These are phyloP conservation scores for Trichonephila inaurata DNA, from an alignment of 1,140 invertebrate species.

Conservation along the genomic window DNA sequence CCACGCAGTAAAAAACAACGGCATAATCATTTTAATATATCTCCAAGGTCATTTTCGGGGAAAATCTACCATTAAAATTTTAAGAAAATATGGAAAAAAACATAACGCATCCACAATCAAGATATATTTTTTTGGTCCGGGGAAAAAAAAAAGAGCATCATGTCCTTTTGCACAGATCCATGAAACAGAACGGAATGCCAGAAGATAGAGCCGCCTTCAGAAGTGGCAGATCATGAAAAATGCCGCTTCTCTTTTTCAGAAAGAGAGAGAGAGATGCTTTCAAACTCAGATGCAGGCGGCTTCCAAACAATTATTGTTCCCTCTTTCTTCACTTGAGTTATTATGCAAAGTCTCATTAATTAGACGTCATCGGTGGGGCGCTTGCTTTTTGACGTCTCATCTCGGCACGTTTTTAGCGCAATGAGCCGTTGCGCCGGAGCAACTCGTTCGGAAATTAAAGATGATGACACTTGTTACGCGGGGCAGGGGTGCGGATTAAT, in stretches of 20 bases:
- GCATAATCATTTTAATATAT: too few relatives aligned
- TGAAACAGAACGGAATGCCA: too few relatives aligned
- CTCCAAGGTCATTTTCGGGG: too few relatives aligned
- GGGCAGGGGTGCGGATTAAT: constrained; percentile 71
- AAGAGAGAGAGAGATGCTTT: not conserved
- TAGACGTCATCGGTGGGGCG: constrained; percentile 62
- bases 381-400: constrained; percentile 55
- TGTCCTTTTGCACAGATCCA: too few relatives aligned
- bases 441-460: constrained; percentile 73
- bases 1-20: too few relatives aligned
- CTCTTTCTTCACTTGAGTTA: not conserved
- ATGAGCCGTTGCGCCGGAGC: constrained; percentile 27
- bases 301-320: constrained; percentile 52
- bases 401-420: constrained; percentile 68
- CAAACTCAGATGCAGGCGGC: constrained; percentile 49
- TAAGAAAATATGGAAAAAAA: too few relatives aligned
- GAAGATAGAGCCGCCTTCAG: too few relatives aligned
- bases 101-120: too few relatives aligned
- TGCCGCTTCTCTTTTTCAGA: constrained; percentile 45
- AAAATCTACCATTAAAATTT: too few relatives aligned
- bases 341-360: constrained; percentile 64
- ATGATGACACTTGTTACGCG: constrained; percentile 72
- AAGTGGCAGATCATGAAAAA: constrained; percentile 19
- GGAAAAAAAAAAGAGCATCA: too few relatives aligned
- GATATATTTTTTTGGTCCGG: too few relatives aligned